Base-by-base conservation (phyloP, 1,140 invertebrate species). In the Aphidius gifuensis region DNA sequence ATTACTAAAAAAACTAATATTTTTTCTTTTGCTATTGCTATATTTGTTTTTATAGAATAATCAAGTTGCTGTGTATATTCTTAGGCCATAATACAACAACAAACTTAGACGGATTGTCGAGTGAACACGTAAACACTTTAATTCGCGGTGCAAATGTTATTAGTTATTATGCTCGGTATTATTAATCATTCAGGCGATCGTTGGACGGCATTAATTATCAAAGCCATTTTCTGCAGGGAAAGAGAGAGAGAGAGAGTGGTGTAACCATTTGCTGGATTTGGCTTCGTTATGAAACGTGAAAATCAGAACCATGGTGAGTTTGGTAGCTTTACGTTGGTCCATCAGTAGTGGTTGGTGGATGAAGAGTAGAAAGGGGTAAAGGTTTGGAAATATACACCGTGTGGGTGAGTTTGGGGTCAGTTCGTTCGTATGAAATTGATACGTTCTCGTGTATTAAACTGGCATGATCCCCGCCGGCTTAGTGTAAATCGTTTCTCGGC, bases 191-290 rank as follows among this genome's bases (percentile, higher is more conserved):
- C 61, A 60, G 62, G 65, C 63, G 67, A 74, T 77, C 71, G 69
- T 68, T 68, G 68, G 65, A 68, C 66, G 69, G 69, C 74, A 78
- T 78, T 77, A 77, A 78, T 78, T 77, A 78, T 77, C 72, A 68
- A 60, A 68, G 70, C 69, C 70, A 74, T 74, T 75, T 76, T 76
- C 74, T 68, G 69, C 48, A 57, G 65, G 16, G 16, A 16, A 16
- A 16, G 16, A 16, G 16, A 16, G 16, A 16, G 16, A 16, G 61
- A 60, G 66, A 58, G 61, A 58, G 50, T 64, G 66, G 62, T 60
- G 48, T 47, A 61, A 60, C 61, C 65, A 66, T 74, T 73, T 69
- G 69, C 68, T 63, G 60, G 64, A 53, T 16, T 44, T 51, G 58
- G 42, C 61, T 62, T 56, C 61, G 64, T 56, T 59, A 64, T 45